phyloP scores from a whole-genome alignment of 2,888 invertebrate genomes.

The Baronia brevicornis region DNA sequence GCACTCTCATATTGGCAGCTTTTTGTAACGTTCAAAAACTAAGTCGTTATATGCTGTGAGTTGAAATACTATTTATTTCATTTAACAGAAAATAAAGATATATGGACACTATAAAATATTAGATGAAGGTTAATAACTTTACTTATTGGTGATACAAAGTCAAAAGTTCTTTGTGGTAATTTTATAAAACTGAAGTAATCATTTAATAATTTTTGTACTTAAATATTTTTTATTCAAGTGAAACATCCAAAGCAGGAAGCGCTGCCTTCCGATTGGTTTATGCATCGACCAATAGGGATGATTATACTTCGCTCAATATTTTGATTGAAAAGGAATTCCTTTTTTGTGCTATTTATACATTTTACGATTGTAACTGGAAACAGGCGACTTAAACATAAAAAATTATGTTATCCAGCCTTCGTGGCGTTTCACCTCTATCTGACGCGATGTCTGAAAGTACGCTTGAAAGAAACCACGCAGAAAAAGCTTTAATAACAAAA shows the following conservation, averaged over 20 bases:
- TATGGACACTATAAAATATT: too few relatives aligned
- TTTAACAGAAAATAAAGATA: too few relatives aligned
- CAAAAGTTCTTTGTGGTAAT: too few relatives aligned
- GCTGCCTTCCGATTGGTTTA: slow-evolving; percentile 27
- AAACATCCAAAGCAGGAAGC: slow-evolving; percentile 4
- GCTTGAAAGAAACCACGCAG: slow-evolving; percentile 52
- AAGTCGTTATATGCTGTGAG: too few relatives aligned
- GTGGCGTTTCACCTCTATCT: slow-evolving; percentile 57
- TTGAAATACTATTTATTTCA: too few relatives aligned
- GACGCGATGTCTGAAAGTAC: slow-evolving; percentile 62
- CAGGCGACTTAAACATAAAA: slow-evolving; percentile 22
- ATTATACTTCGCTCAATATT: slow-evolving; percentile 54
- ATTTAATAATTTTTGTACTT: too few relatives aligned
- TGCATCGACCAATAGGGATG: slow-evolving; percentile 34
- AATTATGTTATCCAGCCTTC: slow-evolving; percentile 43
- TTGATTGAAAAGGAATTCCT: slow-evolving; percentile 37
- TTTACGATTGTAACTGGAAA: slow-evolving; percentile 24
- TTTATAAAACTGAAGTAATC: too few relatives aligned
- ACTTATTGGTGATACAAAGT: too few relatives aligned
- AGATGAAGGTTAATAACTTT: too few relatives aligned
- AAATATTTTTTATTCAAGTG: too few relatives aligned
- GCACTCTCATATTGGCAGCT: slow-evolving; percentile 34
- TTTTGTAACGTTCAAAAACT: slow-evolving; percentile 4
- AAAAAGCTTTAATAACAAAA: slow-evolving; percentile 57
- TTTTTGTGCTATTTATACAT: slow-evolving; percentile 51